Base-by-base conservation (phyloP, 1,140 invertebrate species). In the Agrilus planipennis region DNA sequence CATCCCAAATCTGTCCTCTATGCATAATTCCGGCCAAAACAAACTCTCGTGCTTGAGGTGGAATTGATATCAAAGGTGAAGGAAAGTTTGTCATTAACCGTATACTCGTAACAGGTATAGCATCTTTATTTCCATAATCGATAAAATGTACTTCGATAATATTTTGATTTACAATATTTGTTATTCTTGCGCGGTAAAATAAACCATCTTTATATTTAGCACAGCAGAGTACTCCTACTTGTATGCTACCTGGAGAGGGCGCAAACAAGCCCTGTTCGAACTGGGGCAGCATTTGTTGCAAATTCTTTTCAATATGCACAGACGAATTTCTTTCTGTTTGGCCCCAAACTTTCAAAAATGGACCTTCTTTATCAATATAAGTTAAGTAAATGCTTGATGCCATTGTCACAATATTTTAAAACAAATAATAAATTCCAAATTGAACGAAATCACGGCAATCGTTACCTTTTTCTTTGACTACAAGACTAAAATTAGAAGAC, bases 41-140 rank as follows among this genome's bases (percentile, higher is more conserved):
- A 46, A 76, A 80, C 12, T 72, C 69, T 9, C 60, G 60, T 2
- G 75, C 72, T 49, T 74, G 65, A 4, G 70, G 62, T 17, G 66
- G 67, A 41, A 71, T 54, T 11, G 67, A 52, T 21, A 68, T 53
- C 20, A 77, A 65, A 20, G 65, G 53, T 15, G 68, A 63, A 27
- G 64, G 62, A 47, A 69, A 67, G 12, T 52, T 60, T 34, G 72
- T 64, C 30, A 77, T 50, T 16, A 71, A 58, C 45, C 76, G 55
- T 7, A 80, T 68, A 44, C 73, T 69, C 18, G 61, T 58, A 20
- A 67, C 45, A 2, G 67, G 57, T 20, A 77, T 60, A n/a, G 67
- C 51, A 44, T 75, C 73, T 34, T 62, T 63, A 42, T 79, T 79
- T 39, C 81, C 81, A 54, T 76, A 83, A 58, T 85, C 81, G 4